These are phyloP conservation scores for Gobionotothen gibberifrons DNA, from an alignment of 2,797 vertebrate genomes.

Conservation along the genomic window DNA sequence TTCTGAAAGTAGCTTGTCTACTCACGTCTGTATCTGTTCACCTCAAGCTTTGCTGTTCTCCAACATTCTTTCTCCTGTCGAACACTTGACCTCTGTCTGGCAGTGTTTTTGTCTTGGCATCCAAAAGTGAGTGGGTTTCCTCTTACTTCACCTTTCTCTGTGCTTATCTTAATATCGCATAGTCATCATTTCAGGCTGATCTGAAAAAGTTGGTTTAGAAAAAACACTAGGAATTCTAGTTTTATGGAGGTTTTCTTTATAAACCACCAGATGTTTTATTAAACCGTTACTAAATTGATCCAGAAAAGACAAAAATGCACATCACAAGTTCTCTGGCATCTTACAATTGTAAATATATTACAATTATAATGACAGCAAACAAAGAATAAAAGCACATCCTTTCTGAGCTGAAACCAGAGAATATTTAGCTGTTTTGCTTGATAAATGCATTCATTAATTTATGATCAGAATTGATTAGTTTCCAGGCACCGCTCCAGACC, in stretches of 20 bases:
- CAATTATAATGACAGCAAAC: background rate
- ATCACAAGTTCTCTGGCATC: background rate
- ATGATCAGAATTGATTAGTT: constrained; percentile 3
- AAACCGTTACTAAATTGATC: background rate
- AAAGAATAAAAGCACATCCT: background rate
- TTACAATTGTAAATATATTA: background rate
- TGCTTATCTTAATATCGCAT: constrained; percentile 5
- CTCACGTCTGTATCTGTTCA: constrained; percentile 2
- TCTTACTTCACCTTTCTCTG: constrained; percentile 37
- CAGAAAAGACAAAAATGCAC: background rate
- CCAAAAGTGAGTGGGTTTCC: constrained; percentile 19
- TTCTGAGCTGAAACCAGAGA: background rate
- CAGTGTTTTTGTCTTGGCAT: constrained; percentile 14
- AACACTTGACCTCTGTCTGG: constrained; percentile 44
- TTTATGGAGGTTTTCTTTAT: background rate
- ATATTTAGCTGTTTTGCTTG: background rate
- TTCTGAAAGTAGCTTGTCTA: constrained; percentile 1
- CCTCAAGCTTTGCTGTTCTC: background rate
- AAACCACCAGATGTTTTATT: background rate
- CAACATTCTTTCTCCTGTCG: constrained; percentile 19
- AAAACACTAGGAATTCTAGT: background rate
- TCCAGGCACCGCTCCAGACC: constrained; percentile 7
- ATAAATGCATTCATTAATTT: background rate
- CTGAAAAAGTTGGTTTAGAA: background rate
- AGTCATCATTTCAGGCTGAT: constrained; percentile 14